These are phyloP conservation scores for Hippocampus comes DNA, from an alignment of 2,113 vertebrate species.

Conservation along the genomic window DNA sequence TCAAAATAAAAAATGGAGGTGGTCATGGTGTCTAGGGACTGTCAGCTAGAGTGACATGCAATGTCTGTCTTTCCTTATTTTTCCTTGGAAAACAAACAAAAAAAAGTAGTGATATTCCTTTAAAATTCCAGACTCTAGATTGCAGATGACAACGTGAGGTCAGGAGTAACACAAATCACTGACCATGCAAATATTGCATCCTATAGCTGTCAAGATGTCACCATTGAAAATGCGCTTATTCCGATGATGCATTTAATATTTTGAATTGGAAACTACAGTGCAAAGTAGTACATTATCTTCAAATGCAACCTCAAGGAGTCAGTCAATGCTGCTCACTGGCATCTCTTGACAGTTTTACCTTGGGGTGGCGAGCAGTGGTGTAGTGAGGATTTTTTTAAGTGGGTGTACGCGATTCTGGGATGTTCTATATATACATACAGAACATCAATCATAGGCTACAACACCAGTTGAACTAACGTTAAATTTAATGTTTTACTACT, in stretches of 20 bases:
- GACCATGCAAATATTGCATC: background rate
- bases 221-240: too few species aligned
- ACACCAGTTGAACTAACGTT: too few species aligned
- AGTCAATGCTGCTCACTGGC: background rate
- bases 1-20: background rate
- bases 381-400: too few species aligned
- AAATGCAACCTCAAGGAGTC: background rate
- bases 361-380: too few species aligned
- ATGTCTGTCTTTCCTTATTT: background rate
- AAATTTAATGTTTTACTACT: too few species aligned
- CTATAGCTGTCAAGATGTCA: background rate
- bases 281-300: background rate
- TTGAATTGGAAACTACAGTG: background rate
- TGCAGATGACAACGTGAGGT: background rate
- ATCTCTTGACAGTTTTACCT: too few species aligned
- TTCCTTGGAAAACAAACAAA: background rate
- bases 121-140: background rate
- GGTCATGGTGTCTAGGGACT: background rate
- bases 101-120: background rate
- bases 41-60: background rate
- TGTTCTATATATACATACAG: too few species aligned
- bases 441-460: too few species aligned
- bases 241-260: background rate
- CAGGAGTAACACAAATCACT: background rate
- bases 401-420: too few species aligned